Conservation (phyloP, 2,113 vertebrate species). For the Poeciliopsis turrubarensis region DNA sequence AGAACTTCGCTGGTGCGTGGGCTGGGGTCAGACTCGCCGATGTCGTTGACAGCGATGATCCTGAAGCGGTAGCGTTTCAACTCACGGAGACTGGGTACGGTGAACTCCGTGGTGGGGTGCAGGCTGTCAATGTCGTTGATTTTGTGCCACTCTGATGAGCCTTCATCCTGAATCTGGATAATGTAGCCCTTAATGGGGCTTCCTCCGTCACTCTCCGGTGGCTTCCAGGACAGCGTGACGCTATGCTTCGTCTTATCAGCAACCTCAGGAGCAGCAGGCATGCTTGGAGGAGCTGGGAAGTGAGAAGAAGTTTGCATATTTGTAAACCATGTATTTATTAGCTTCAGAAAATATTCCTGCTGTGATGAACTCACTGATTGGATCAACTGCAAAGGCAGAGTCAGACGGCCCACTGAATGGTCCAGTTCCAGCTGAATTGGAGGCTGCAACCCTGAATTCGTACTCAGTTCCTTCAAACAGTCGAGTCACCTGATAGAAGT, state of each 20-base stretch:
- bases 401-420: slow-evolving; percentile 95
- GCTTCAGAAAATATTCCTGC: neutral
- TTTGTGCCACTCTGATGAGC: slow-evolving; percentile 86
- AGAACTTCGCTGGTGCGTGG: slow-evolving; percentile 89
- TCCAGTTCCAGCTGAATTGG: slow-evolving; percentile 91
- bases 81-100: slow-evolving; percentile 89
- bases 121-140: slow-evolving; percentile 90
- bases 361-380: slow-evolving; percentile 87
- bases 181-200: slow-evolving; percentile 98
- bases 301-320: neutral
- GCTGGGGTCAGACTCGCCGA: slow-evolving; percentile 96
- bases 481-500: slow-evolving; percentile 81
- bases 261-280: slow-evolving; percentile 90
- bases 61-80: slow-evolving; percentile 94
- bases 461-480: slow-evolving; percentile 93
- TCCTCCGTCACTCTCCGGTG: slow-evolving; percentile 92
- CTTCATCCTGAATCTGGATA: slow-evolving; percentile 95
- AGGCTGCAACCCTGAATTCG: slow-evolving; percentile 94
- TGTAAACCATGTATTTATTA: neutral
- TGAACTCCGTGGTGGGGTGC: slow-evolving; percentile 88
- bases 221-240: slow-evolving; percentile 90
- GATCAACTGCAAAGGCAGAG: slow-evolving; percentile 89
- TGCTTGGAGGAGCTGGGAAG: slow-evolving; percentile 87
- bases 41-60: slow-evolving; percentile 95
- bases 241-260: slow-evolving; percentile 93